Base-by-base conservation (phyloP, 1,140 invertebrate genomes). In the Penaeus chinensis region DNA sequence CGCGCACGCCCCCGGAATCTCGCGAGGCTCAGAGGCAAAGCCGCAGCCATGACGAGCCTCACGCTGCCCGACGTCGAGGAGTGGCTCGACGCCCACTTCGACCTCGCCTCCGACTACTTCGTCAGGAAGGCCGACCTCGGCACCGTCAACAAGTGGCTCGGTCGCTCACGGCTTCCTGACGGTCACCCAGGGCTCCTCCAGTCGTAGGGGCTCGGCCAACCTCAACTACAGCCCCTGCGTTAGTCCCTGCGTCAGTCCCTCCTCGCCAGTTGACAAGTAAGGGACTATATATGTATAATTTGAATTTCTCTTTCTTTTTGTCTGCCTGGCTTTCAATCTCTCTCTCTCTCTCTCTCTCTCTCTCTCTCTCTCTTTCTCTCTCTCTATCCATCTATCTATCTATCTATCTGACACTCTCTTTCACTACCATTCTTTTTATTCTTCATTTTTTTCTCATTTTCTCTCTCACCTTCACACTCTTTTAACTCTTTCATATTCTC, bases 1-100 rank as follows among this genome's bases (percentile, higher is more conserved):
- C 66, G 54, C n/a, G 32, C 74, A 47, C 27, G 27, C 77, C 54
- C 37, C 60, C 47, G 32, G 47, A 54, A 54, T 13, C 54, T 8
- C 0, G 11, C 54, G 54, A 11, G 10, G 54, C 66, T 22, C 32
- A 13, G 7, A 76, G 37, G 16, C 16, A 10, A 42, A 22, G 18
- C 7, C 80, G 27, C 60, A 19, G 61, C 27, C n/a, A 82, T 82
- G 80, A 66, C 80, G 22, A 65, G 20, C 32, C 61, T 85, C 8
- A 32, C 61, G 37, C 79, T 85, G 24, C 4, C 81, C 20, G 91
- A 92, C 47, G 93, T 94, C 8, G 93, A 94, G 86, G 92, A 92
- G 82, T 94, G 93, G 93, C 90, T 94, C 61, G 93, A 94, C 80
- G 87, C 90, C 7, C 92, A 94, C 87, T 92, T 93, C 0, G 92